Evolutionary conservation across 2,113 vertebrate species (phyloP).

Genomic region (Stigmatopora nigra): DNA sequence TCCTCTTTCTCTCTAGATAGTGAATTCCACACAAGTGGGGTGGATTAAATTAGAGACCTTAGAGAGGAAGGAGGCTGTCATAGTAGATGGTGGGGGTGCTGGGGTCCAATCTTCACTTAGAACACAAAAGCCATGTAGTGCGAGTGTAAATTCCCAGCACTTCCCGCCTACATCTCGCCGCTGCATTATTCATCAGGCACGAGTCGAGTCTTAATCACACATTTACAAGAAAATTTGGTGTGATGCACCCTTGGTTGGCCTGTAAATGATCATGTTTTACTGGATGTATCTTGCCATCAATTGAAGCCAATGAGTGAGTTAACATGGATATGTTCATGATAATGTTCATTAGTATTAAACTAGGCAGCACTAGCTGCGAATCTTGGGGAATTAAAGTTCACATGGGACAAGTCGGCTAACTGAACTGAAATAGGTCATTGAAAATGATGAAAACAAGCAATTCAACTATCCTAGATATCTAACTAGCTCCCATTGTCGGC

Average conservation of each 20-base stretch:
- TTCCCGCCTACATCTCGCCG: conserved; percentile 36
- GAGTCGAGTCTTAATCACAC: conserved; percentile 46
- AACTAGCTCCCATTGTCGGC: too few relatives aligned
- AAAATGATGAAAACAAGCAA: background rate
- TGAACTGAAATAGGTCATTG: background rate
- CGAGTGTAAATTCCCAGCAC: conserved; percentile 38
- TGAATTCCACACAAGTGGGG: conserved; percentile 40
- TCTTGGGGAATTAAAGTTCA: too few relatives aligned
- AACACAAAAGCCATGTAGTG: conserved; percentile 22
- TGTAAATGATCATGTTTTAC: background rate
- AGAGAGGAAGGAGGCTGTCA: conserved; percentile 52
- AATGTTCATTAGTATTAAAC: too few relatives aligned
- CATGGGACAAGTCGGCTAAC: too few relatives aligned
- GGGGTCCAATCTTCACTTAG: conserved; percentile 35
- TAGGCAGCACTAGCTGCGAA: too few relatives aligned
- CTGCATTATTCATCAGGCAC: conserved; percentile 24
- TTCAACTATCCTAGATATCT: background rate
- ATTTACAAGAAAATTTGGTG: conserved; percentile 29
- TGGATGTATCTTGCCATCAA: too few relatives aligned
- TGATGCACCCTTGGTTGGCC: background rate
- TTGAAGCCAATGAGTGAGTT: too few relatives aligned
- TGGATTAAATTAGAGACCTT: conserved; percentile 52
- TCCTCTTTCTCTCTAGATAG: conserved; percentile 32
- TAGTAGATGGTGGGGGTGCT: conserved; percentile 15
- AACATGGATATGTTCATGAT: too few relatives aligned